Percentiles rank a stretch among this genome's conserved stretches.
These are phyloP conservation scores for Heliocidaris erythrogramma DNA, from an alignment of 35 echinoderm and acorn worm genomes.

Conservation along the genomic window DNA sequence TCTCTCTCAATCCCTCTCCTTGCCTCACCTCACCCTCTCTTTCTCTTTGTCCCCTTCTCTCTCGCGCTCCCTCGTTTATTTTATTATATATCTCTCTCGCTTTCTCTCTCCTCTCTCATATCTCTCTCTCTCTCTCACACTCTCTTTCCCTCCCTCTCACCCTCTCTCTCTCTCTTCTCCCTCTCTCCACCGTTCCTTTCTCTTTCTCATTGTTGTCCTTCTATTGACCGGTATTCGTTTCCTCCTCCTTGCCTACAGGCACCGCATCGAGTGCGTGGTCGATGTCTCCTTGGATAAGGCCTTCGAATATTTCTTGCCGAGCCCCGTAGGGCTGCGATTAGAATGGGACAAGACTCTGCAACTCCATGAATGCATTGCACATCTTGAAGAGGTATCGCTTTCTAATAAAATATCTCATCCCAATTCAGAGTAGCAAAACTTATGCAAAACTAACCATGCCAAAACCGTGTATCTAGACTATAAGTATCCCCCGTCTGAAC, in stretches of 20 bases:
- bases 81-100: too few species aligned
- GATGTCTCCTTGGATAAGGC: conserved; percentile 24
- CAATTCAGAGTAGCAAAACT: too few species aligned
- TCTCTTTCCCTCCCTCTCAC: neutral
- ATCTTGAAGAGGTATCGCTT: conserved; percentile 17
- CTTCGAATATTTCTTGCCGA: conserved; percentile 22
- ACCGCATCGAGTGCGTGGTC: conserved; percentile 4
- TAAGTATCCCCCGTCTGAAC: too few species aligned
- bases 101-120: too few species aligned
- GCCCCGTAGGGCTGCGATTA: neutral
- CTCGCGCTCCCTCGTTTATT: too few species aligned
- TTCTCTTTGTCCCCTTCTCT: too few species aligned
- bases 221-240: neutral
- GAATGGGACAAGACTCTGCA: conserved; percentile 37
- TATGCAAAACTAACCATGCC: too few species aligned
- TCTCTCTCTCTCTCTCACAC: neutral
- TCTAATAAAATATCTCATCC: too few species aligned
- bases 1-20: too few species aligned
- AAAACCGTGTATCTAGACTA: too few species aligned
- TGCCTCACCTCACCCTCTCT: too few species aligned
- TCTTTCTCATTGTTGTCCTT: neutral
- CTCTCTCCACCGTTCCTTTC: neutral
- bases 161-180: neutral
- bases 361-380: conserved; percentile 17
- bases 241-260: neutral